Percentiles rank a stretch among this genome's conserved stretches.
phyloP scores from a whole-genome alignment of 2,888 invertebrate species.

The Apeira syringaria region DNA sequence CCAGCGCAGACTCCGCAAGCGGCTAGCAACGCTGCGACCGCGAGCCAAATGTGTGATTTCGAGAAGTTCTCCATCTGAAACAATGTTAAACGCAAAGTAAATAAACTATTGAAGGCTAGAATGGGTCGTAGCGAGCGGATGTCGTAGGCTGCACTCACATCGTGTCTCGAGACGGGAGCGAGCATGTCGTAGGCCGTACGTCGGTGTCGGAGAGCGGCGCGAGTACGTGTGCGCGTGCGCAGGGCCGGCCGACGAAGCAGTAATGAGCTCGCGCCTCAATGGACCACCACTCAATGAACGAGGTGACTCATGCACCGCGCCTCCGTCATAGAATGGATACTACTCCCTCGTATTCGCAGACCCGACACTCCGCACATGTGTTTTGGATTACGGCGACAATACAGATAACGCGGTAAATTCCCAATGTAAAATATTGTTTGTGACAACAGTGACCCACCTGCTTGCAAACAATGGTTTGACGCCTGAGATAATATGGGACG shows the following conservation, averaged over 20 bases:
- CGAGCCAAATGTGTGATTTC: slow-evolving; percentile 69
- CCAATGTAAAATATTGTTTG: slow-evolving; percentile 25
- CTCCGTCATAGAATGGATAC: slow-evolving; percentile 73
- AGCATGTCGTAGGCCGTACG: slow-evolving; percentile 68
- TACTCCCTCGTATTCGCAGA: slow-evolving; percentile 54
- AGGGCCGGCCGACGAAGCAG: slow-evolving; percentile 81
- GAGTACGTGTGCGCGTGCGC: slow-evolving; percentile 77
- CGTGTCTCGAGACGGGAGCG: slow-evolving; percentile 67
- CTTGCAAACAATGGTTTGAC: slow-evolving; percentile 44
- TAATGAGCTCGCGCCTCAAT: slow-evolving; percentile 81
- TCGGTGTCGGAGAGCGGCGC: slow-evolving; percentile 65
- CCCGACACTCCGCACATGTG: slow-evolving; percentile 58
- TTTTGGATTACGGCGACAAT: slow-evolving; percentile 49
- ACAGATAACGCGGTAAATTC: slow-evolving; percentile 30
- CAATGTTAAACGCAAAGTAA: slow-evolving; percentile 42
- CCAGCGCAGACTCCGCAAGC: slow-evolving; percentile 61
- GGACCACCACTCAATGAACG: slow-evolving; percentile 70
- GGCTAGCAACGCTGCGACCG: slow-evolving; percentile 64
- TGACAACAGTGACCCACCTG: slow-evolving; percentile 27
- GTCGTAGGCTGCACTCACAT: slow-evolving; percentile 76
- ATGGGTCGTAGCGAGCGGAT: slow-evolving; percentile 57
- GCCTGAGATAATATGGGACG: not conserved
- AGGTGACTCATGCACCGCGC: slow-evolving; percentile 78
- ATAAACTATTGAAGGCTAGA: slow-evolving; percentile 34
- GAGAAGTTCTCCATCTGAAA: slow-evolving; percentile 74